Conservation (phyloP, 2,797 vertebrate genomes). For the Dicrostonyx torquatus region DNA sequence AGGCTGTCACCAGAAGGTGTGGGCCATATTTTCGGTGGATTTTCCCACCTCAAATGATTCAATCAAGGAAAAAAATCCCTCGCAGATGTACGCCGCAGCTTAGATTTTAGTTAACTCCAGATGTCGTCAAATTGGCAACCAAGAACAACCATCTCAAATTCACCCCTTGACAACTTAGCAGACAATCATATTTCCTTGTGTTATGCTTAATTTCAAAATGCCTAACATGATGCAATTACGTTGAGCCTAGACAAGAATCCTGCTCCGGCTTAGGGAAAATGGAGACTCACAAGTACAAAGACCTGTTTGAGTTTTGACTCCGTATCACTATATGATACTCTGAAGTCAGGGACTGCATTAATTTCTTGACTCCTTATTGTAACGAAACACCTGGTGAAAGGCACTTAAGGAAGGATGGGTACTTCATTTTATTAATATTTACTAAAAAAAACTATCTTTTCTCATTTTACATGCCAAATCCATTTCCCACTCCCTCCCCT, state of each 20-base stretch:
- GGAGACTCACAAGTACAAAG: not conserved
- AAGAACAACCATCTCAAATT: not conserved
- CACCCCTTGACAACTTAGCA: not conserved
- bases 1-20: not conserved
- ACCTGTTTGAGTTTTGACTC: not conserved
- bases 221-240: not conserved
- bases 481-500: too few species aligned
- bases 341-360: not conserved
- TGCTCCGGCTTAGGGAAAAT: not conserved
- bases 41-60: not conserved
- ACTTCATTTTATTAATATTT: not conserved
- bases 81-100: not conserved
- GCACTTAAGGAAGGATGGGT: not conserved
- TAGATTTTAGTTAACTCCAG: not conserved
- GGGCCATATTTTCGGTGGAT: not conserved
- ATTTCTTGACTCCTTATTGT: not conserved
- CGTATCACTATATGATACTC: not conserved
- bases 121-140: not conserved
- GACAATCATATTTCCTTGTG: not conserved
- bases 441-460: too few species aligned
- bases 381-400: not conserved
- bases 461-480: too few species aligned
- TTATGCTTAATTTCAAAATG: not conserved
- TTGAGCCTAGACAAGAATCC: not conserved
- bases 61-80: not conserved